Conservation (phyloP, 2,888 invertebrate species). For the Nomada ferruginata region DNA sequence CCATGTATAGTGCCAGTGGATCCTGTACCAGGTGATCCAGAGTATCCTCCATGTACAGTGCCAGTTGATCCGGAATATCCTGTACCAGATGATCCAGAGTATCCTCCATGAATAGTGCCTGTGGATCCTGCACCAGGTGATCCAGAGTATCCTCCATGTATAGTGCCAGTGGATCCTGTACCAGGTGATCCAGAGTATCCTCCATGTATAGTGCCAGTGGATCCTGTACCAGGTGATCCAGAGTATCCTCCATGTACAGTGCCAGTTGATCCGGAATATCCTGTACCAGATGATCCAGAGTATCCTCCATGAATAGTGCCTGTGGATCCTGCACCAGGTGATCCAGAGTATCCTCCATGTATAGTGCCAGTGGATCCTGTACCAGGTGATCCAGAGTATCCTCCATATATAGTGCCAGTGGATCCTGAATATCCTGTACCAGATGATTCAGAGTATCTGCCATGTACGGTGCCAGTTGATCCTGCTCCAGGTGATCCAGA, state of each 20-base stretch:
- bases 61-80: conserved; percentile 34
- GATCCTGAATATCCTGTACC: background rate
- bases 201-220: conserved; percentile 10
- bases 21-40: conserved; percentile 5
- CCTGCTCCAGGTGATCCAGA: background rate
- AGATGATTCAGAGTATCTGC: background rate
- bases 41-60: background rate
- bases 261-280: background rate
- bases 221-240: conserved; percentile 13
- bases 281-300: conserved; percentile 1
- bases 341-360: conserved; percentile 36
- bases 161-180: background rate
- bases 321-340: conserved; percentile 10
- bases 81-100: conserved; percentile 19
- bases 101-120: background rate
- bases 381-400: conserved; percentile 19
- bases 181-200: conserved; percentile 21
- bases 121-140: conserved; percentile 5
- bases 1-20: background rate
- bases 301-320: conserved; percentile 3
- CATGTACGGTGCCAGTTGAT: background rate
- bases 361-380: conserved; percentile 17
- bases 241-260: conserved; percentile 1
- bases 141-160: background rate
- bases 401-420: conserved; percentile 16